phyloP scores from a whole-genome alignment of 2,888 invertebrate species.

The Noctua janthe region DNA sequence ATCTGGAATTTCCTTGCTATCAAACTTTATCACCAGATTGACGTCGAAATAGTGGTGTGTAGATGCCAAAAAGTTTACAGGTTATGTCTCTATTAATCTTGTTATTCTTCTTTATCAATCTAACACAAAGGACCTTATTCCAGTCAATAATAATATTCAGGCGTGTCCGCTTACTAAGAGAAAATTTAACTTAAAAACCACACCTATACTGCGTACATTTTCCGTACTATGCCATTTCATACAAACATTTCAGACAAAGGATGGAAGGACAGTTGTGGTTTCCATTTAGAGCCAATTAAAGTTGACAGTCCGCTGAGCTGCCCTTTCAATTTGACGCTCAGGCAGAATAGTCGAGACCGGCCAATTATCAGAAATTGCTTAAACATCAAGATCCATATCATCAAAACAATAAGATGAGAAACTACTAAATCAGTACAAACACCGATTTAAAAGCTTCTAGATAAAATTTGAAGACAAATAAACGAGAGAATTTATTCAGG shows the following conservation, averaged over 20 bases:
- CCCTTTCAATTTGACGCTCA: neutral
- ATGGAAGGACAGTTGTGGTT: neutral
- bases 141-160: neutral
- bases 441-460: slow-evolving; percentile 10
- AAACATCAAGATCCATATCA: neutral
- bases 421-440: neutral
- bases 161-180: neutral
- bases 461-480: slow-evolving; percentile 7
- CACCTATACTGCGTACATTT: neutral
- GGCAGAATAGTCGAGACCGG: neutral
- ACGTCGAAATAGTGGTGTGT: slow-evolving; percentile 44
- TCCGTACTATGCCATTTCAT: neutral
- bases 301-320: neutral
- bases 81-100: slow-evolving; percentile 27
- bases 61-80: slow-evolving; percentile 36
- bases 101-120: neutral
- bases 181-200: neutral
- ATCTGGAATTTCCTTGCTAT: slow-evolving; percentile 51
- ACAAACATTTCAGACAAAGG: neutral
- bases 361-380: neutral
- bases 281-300: neutral
- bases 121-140: neutral
- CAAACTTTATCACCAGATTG: slow-evolving; percentile 58
- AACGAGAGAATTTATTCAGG: slow-evolving; percentile 15
- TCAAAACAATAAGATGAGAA: neutral